Base-by-base conservation (phyloP, 2,888 invertebrate genomes). In the Dryomyza anilis region DNA sequence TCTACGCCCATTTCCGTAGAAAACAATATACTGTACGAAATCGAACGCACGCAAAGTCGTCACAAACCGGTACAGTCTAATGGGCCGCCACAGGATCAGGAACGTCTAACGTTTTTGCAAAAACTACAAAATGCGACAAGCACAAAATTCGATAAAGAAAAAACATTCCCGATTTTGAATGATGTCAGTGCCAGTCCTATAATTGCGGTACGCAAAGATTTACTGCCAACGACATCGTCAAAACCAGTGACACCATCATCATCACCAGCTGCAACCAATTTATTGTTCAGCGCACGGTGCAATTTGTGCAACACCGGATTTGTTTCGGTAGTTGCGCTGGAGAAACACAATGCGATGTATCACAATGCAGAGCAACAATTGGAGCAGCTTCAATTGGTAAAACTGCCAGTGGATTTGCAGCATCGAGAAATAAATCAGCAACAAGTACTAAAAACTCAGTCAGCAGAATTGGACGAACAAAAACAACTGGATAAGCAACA, bases 231-330 rank as follows among this genome's bases (percentile, higher is more conserved):
- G 3, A 19, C 63, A 4, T 23, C 25, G 50, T n/a, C 50, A 55
- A n/a, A n/a, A n/a, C n/a, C n/a, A n/a, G n/a, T n/a, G n/a, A n/a
- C n/a, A n/a, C n/a, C n/a, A n/a, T n/a, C n/a, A n/a, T n/a, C n/a
- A n/a, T 48, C 36, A 21, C n/a, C 46, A 2, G 57, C 48, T 3
- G 36, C 56, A 12, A 19, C 55, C 2, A 65, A 70, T 50, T 39
- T 74, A 57, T 71, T 68, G 3, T 74, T 78, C 53, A 78, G 78
- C 16, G 82, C 81, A 2, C 78, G 82, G 16, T 82, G 83, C 56
- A 78, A 76, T 62, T 76, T 77, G 23, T 82, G 83, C 65, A 78
- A 77, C 58, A 70, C 77, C 52, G 64, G 73, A 4, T 83, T 82
- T 56, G 78, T 77, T 21, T 75, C 76, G 3, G 73, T 83, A 21